Evolutionary conservation across 2,113 vertebrate species (phyloP).

Genomic region (Pagrus major): DNA sequence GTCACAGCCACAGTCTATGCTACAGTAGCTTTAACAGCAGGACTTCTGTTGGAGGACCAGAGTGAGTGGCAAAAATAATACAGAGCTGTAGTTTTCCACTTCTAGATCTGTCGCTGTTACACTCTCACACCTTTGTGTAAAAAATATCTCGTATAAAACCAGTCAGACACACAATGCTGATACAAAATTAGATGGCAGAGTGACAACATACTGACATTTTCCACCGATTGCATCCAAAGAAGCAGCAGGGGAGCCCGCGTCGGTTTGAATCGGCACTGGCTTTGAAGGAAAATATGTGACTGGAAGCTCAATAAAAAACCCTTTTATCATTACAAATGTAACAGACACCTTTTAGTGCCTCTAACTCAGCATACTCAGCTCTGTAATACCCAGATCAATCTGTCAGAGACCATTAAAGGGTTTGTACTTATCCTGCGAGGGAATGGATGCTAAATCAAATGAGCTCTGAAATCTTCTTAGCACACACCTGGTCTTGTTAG

Average conservation of each 20-base stretch:
- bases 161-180: slow-evolving; percentile 19
- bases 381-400: slow-evolving; percentile 59
- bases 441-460: slow-evolving; percentile 65
- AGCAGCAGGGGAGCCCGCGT: slow-evolving; percentile 7
- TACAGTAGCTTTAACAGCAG: slow-evolving; percentile 62
- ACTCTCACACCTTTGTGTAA: slow-evolving; percentile 15
- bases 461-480: slow-evolving; percentile 63
- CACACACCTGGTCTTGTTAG: slow-evolving; percentile 75
- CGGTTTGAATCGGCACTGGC: slow-evolving; percentile 34
- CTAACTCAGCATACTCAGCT: slow-evolving; percentile 37
- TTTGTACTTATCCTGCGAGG: slow-evolving; percentile 49
- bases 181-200: slow-evolving; percentile 12
- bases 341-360: slow-evolving; percentile 50
- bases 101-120: slow-evolving; percentile 15
- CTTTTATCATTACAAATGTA: slow-evolving; percentile 53
- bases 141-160: background rate
- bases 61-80: slow-evolving; percentile 43
- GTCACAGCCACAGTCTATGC: slow-evolving; percentile 39
- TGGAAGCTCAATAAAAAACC: slow-evolving; percentile 26
- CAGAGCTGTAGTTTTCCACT: slow-evolving; percentile 36
- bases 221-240: slow-evolving; percentile 35
- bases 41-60: slow-evolving; percentile 29
- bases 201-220: slow-evolving; percentile 23
- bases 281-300: slow-evolving; percentile 18
- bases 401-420: slow-evolving; percentile 65